phyloP scores from a whole-genome alignment of 1,140 invertebrate species.

The Bombus terrestris region DNA sequence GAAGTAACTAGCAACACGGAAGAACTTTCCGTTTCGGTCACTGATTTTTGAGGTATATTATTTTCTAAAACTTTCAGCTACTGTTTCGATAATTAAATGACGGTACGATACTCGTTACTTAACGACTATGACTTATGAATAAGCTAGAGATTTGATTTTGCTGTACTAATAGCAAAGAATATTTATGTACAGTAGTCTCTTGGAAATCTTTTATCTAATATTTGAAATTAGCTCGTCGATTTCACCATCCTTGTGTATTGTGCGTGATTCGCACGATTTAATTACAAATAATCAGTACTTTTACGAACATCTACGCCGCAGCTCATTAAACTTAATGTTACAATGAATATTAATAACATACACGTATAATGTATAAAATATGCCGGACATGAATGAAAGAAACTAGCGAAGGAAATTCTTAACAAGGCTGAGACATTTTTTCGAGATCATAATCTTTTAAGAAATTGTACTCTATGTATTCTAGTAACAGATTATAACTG shows the following conservation, averaged over 20 bases:
- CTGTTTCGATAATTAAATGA: background rate
- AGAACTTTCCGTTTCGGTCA: constrained; percentile 41
- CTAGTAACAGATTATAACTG: background rate
- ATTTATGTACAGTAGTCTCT: background rate
- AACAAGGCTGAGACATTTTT: background rate
- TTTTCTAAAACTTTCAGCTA: constrained; percentile 30
- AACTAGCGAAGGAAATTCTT: background rate
- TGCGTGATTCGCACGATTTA: background rate
- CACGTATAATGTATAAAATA: background rate
- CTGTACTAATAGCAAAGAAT: background rate
- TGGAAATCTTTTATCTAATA: background rate
- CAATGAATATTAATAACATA: background rate
- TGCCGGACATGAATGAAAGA: background rate
- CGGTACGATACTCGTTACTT: background rate
- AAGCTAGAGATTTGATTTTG: background rate
- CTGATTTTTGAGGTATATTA: constrained; percentile 33
- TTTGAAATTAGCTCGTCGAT: background rate
- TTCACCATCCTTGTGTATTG: background rate
- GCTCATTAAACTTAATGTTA: background rate
- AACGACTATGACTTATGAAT: background rate
- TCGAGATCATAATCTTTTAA: background rate
- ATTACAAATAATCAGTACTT: background rate
- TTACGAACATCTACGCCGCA: background rate
- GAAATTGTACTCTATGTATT: background rate
- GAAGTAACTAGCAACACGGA: constrained; percentile 16